A percentile compares a stretch with the other conserved stretches of the same genome.
These are phyloP conservation scores for Zoanthus gigantus DNA, from an alignment of 92 coral and sea anemone species.

Conservation along the genomic window DNA sequence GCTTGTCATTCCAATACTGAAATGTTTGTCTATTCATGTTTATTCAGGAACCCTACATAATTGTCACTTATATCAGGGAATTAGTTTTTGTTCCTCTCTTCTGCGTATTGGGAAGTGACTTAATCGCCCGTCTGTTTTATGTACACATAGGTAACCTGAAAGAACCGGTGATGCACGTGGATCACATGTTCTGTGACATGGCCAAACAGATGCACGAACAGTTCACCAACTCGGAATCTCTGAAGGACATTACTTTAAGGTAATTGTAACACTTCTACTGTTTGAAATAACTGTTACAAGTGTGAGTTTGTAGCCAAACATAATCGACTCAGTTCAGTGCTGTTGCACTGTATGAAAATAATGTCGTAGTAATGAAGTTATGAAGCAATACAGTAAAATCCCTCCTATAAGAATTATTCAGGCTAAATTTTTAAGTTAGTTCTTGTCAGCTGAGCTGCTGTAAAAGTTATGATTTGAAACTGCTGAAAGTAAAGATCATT, in stretches of 20 bases:
- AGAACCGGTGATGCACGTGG: constrained; percentile 83
- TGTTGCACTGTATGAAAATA: neutral
- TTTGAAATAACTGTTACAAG: no score
- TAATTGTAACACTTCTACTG: neutral
- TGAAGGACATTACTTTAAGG: constrained; percentile 85
- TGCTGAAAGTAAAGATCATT: no score
- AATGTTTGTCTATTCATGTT: no score
- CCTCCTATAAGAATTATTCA: neutral
- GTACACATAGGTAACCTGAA: constrained; percentile 73
- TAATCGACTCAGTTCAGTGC: neutral
- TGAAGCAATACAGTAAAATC: no score
- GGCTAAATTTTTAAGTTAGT: no score
- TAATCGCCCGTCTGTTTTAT: neutral
- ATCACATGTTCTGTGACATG: constrained; percentile 90
- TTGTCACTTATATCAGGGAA: no score
- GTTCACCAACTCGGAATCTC: constrained; percentile 84
- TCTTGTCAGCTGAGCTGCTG: no score
- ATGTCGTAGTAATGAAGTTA: no score
- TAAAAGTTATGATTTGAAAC: no score
- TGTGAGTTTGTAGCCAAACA: neutral
- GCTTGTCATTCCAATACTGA: no score
- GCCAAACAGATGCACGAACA: constrained; percentile 90
- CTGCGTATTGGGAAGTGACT: neutral
- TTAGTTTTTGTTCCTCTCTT: neutral
- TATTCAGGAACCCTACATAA: no score